Conservation (phyloP, 1,140 invertebrate genomes). For the Cepaea nemoralis region DNA sequence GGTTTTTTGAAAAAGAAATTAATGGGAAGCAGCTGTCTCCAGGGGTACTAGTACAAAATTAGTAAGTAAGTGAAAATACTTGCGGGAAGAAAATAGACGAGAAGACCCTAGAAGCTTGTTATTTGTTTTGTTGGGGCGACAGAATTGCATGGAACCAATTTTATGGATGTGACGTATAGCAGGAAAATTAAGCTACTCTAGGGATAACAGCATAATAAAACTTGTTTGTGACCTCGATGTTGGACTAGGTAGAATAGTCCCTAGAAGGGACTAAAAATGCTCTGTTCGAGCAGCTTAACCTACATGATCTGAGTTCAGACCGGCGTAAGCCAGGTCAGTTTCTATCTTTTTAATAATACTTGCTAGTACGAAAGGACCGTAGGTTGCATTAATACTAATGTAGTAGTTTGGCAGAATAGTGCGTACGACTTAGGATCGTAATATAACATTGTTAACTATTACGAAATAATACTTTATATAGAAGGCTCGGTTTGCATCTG, state of each 20-base stretch:
- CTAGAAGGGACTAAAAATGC: too few relatives aligned
- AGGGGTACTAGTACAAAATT: constrained; percentile 72
- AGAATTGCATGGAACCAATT: constrained; percentile 17
- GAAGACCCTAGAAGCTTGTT: constrained; percentile 73
- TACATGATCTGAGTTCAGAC: constrained; percentile 78
- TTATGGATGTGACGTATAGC: not conserved
- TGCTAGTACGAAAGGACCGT: constrained; percentile 80
- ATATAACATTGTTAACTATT: too few relatives aligned
- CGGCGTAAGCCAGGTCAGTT: constrained; percentile 83
- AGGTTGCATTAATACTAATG: not conserved
- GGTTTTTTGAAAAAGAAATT: constrained; percentile 77
- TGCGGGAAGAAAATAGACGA: constrained; percentile 77
- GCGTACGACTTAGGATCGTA: constrained; percentile 28
- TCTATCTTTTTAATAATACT: constrained; percentile 77
- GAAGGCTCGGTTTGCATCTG: too few relatives aligned
- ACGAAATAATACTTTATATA: too few relatives aligned
- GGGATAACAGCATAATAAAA: constrained; percentile 83
- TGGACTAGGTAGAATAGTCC: constrained; percentile 76
- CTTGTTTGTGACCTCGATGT: constrained; percentile 86
- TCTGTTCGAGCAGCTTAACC: too few relatives aligned
- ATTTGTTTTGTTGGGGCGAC: constrained; percentile 51
- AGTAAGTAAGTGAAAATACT: constrained; percentile 78
- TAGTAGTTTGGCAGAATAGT: constrained; percentile 24
- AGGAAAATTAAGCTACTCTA: constrained; percentile 76
- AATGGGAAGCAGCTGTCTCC: constrained; percentile 74